Percentiles rank a stretch among this genome's conserved stretches.
Conservation (phyloP, 2,888 invertebrate genomes). For the Drosophila antonietae region DNA sequence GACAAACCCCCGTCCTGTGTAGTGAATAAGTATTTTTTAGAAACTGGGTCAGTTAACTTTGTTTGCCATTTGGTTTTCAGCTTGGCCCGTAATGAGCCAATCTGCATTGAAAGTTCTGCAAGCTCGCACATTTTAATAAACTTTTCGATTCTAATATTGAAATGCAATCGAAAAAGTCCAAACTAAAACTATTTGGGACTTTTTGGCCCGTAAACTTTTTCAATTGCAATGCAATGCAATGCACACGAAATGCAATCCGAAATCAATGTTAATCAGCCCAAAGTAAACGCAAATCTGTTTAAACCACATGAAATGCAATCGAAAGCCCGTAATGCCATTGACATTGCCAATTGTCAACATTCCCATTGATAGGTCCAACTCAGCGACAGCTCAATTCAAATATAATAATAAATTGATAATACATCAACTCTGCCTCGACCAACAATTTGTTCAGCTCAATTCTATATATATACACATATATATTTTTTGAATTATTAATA, state of each 20-base stretch:
- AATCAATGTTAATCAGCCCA: constrained; percentile 44
- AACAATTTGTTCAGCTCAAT: background rate
- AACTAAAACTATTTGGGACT: constrained; percentile 36
- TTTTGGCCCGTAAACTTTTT: constrained; percentile 52
- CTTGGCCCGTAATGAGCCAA: constrained; percentile 50
- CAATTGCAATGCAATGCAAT: constrained; percentile 56
- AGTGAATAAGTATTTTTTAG: background rate
- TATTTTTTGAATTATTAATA: constrained; percentile 18
- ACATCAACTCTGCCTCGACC: background rate
- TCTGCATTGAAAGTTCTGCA: constrained; percentile 35
- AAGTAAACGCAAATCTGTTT: constrained; percentile 28
- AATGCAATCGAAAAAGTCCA: constrained; percentile 38
- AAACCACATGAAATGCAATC: constrained; percentile 33
- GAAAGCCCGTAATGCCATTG: constrained; percentile 12
- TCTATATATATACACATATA: background rate
- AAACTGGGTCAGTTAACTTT: constrained; percentile 67
- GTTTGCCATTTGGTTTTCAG: constrained; percentile 42
- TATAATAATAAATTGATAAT: constrained; percentile 13
- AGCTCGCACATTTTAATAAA: constrained; percentile 52
- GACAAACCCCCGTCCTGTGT: no score
- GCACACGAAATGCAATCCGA: constrained; percentile 26
- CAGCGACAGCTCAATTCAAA: constrained; percentile 15
- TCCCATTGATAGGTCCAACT: constrained; percentile 3
- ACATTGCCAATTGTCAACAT: constrained; percentile 26
- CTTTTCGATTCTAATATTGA: constrained; percentile 50